Evolutionary conservation across 2,113 vertebrate genomes (phyloP).

Genomic region (Menura novaehollandiae): DNA sequence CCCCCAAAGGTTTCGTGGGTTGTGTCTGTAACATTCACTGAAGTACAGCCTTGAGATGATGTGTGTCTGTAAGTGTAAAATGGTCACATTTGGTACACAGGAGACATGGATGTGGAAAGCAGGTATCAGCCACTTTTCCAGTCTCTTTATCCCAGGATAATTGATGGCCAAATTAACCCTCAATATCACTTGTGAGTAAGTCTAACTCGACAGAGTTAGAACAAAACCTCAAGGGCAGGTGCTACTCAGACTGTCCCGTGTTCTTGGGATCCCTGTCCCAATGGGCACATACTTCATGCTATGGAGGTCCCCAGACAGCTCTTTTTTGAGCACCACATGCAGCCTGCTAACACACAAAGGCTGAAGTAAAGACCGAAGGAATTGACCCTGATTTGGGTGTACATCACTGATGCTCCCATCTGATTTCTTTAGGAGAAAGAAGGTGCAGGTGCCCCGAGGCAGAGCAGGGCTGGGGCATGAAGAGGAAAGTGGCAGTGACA

Average conservation of each 20-base stretch:
- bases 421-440: background rate
- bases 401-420: background rate
- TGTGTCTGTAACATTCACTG: background rate
- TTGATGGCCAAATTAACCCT: background rate
- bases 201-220: background rate
- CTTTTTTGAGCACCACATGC: rapidly evolving
- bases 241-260: background rate
- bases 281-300: background rate
- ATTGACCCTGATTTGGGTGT: background rate
- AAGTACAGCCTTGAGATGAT: background rate
- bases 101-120: background rate
- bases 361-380: background rate
- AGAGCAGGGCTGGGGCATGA: background rate
- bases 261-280: background rate
- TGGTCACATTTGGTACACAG: background rate
- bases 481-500: background rate
- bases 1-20: rapidly evolving
- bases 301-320: rapidly evolving
- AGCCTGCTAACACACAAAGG: background rate
- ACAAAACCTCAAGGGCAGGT: background rate
- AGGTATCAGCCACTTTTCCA: background rate
- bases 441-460: background rate
- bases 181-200: background rate
- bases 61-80: background rate
- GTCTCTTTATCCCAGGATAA: background rate